Conservation (phyloP, 2,113 vertebrate species). For the Brevimyrus niger region DNA sequence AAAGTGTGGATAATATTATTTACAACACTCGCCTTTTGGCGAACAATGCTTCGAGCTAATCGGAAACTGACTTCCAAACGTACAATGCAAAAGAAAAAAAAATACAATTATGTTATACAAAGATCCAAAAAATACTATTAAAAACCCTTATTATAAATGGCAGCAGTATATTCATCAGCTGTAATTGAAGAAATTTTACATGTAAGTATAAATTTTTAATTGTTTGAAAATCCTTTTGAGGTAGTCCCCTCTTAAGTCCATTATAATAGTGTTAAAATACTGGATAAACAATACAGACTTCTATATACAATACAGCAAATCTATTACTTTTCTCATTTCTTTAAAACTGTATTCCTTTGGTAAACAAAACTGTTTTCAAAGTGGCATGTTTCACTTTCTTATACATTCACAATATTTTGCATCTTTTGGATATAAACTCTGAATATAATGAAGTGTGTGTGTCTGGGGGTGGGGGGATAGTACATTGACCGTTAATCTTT, state of each 20-base stretch:
- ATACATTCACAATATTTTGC: conserved; percentile 70
- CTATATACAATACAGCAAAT: conserved; percentile 69
- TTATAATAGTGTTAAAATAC: conserved; percentile 67
- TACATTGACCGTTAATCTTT: conserved; percentile 27
- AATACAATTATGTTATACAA: conserved; percentile 77
- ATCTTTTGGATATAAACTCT: conserved; percentile 49
- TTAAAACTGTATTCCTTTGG: conserved; percentile 67
- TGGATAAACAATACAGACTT: conserved; percentile 62
- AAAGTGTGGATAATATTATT: conserved; percentile 58
- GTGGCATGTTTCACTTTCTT: conserved; percentile 48
- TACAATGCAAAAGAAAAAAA: conserved; percentile 58
- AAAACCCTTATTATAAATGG: conserved; percentile 74
- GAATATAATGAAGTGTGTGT: conserved; percentile 36
- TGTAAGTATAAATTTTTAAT: conserved; percentile 56
- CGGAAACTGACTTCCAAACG: conserved; percentile 58
- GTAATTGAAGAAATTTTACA: conserved; percentile 64
- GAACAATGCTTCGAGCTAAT: conserved; percentile 65
- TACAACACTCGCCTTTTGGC: conserved; percentile 62
- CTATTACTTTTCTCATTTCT: conserved; percentile 50
- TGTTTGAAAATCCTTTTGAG: conserved; percentile 60
- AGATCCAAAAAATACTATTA: conserved; percentile 75
- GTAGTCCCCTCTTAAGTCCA: conserved; percentile 70
- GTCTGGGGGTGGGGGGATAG: conserved; percentile 29
- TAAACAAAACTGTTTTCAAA: conserved; percentile 68
- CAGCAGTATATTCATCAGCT: conserved; percentile 70